Evolutionary conservation across 2,797 vertebrate genomes (phyloP), one percentile per base, ranked within the genome.

Genomic region (Labroides dimidiatus): DNA sequence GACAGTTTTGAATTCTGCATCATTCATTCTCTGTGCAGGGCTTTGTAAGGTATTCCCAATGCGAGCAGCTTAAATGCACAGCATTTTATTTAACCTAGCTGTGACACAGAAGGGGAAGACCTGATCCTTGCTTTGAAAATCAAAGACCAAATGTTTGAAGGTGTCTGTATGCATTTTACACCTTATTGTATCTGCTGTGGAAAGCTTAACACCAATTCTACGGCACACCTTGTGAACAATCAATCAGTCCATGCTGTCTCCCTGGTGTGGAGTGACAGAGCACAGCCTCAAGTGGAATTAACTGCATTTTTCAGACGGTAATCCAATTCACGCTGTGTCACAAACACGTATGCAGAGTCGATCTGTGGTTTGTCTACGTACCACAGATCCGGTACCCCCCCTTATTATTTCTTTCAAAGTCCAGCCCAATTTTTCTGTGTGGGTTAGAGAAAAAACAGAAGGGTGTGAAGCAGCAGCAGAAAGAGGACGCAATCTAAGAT

Each of bases 241-340:
- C 86, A 76, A 84, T 92, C 86, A 85, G 74, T 78, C 68, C 67
- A 56, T 62, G 74, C 67, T 53, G 44, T 75, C 64, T 51, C 24
- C 62, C 64, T 84, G 75, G 90, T 86, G 77, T 70, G 67, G 80
- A 83, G 69, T 49, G 57, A 88, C 73, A 64, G 67, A 45, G 47
- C 8, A 33, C 81, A 81, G 76, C 64, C 78, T 84, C 55, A 57
- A 72, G 60, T 69, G 43, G 77, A 87, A 87, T 92, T 83, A 91
- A 81, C 72, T 53, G 41, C 77, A 82, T 84, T 88, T 89, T 89
- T 88, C 81, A 80, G 78, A 70, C 24, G 16, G 57, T 85, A 88
- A 90, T 90, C 78, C 73, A 83, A 75, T 86, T 76, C 64, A 50
- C 60, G 67, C 53, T 52, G 76, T 78, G 75, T 82, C 70, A 72